A percentile compares a stretch with the other conserved stretches of the same genome.
Conservation (phyloP, 2,888 invertebrate genomes). For the Penaeus monodon region DNA sequence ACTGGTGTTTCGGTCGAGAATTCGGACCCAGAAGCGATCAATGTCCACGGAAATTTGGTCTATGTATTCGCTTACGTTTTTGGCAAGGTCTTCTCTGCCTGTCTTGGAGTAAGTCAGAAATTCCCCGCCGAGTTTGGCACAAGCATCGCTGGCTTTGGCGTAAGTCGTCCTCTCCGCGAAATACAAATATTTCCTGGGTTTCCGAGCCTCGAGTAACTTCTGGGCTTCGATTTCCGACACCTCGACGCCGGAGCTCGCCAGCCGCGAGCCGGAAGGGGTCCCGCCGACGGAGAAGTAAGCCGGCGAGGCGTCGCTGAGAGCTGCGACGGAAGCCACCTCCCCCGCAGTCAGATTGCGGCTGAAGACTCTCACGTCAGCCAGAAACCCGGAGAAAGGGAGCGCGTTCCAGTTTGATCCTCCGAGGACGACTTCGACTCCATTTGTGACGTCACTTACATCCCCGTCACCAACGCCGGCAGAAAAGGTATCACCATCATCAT, state of each 20-base stretch:
- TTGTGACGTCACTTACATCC: background rate
- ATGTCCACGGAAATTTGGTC: background rate
- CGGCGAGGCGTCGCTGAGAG: background rate
- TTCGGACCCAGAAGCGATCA: background rate
- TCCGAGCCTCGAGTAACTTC: background rate
- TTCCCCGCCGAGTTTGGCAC: background rate
- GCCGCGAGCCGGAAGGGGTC: too few species aligned
- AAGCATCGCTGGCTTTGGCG: background rate
- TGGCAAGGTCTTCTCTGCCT: background rate
- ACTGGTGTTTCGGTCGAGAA: background rate
- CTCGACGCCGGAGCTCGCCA: too few species aligned
- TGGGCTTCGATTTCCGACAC: background rate
- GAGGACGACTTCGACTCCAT: background rate
- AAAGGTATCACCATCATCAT: background rate
- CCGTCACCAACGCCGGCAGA: background rate
- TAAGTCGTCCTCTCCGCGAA: background rate
- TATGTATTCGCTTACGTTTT: background rate
- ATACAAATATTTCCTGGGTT: slow-evolving; percentile 7
- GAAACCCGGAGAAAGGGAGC: slow-evolving; percentile 25
- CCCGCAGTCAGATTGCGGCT: background rate
- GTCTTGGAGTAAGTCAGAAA: background rate
- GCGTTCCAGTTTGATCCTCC: background rate
- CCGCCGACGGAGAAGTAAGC: too few species aligned
- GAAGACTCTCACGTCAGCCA: slow-evolving; percentile 45
- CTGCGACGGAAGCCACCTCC: background rate